Conservation (phyloP, 2,113 vertebrate genomes). For the Semicossyphus pulcher region DNA sequence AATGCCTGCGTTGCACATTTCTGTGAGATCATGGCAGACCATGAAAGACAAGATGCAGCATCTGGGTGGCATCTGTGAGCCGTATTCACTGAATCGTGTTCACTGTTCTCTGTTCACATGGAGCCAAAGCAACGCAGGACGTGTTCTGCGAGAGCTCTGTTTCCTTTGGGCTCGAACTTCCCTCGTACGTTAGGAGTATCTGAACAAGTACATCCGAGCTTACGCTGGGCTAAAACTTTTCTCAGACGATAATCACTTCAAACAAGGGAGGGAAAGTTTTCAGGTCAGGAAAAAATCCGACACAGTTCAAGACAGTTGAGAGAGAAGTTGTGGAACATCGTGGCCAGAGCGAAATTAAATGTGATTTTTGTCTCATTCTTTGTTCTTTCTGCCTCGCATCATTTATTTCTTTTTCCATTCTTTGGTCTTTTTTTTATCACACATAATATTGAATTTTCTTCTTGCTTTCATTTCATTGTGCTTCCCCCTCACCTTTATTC, state of each 20-base stretch:
- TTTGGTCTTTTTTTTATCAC: background rate
- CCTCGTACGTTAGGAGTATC: background rate
- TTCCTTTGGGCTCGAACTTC: background rate
- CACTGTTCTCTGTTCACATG: background rate
- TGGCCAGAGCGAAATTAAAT: background rate
- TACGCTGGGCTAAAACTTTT: background rate
- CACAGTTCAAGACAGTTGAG: background rate
- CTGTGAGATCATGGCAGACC: background rate
- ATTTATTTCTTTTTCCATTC: background rate
- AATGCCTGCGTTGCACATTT: background rate
- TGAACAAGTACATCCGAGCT: background rate
- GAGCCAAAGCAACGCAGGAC: background rate
- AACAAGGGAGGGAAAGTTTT: background rate
- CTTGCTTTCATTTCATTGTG: background rate
- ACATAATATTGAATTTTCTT: background rate
- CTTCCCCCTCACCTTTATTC: background rate
- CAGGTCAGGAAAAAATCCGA: background rate
- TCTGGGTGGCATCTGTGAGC: slow-evolving; percentile 7
- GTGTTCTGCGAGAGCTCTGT: background rate
- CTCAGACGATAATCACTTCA: background rate
- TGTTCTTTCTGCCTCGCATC: background rate
- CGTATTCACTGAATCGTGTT: background rate
- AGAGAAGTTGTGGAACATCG: background rate
- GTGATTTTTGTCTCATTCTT: background rate
- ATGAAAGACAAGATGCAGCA: slow-evolving; percentile 14